Percentiles rank a stretch among this genome's conserved stretches.
These are phyloP conservation scores for Pteronura brasiliensis DNA, from an alignment of 2,113 vertebrate genomes.

Conservation along the genomic window DNA sequence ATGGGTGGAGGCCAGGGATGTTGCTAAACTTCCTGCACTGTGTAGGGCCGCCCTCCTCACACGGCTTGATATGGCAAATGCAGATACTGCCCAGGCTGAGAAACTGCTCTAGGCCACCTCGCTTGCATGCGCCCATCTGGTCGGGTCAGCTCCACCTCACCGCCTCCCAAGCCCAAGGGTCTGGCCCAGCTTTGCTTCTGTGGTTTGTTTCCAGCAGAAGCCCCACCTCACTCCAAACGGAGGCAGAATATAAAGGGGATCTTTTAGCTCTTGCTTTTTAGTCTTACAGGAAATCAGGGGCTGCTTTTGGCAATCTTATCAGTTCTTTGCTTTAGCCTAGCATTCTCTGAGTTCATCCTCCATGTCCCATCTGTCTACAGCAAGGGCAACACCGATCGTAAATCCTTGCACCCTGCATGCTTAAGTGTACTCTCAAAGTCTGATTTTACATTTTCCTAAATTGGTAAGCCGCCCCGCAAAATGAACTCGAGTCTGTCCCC, in stretches of 20 bases:
- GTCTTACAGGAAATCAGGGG: not conserved
- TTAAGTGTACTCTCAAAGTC: not conserved
- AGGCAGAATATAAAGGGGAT: not conserved
- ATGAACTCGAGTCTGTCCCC: not conserved
- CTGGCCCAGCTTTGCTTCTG: not conserved
- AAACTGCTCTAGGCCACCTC: not conserved
- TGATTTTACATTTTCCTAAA: not conserved
- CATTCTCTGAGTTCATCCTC: not conserved
- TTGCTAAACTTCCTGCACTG: not conserved
- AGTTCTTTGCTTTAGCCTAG: not conserved
- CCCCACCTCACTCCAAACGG: not conserved
- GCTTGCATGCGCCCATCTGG: not conserved
- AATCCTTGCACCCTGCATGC: not conserved
- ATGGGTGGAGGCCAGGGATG: not conserved
- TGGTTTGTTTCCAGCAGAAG: not conserved
- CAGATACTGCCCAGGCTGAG: accelerated
- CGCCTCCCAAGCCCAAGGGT: not conserved
- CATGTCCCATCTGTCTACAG: not conserved
- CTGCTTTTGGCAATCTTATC: not conserved
- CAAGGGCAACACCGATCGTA: not conserved
- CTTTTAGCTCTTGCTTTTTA: not conserved
- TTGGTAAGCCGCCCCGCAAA: not conserved
- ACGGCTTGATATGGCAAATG: accelerated
- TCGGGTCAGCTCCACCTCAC: not conserved
- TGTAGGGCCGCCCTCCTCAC: not conserved